Evolutionary conservation across 2,888 invertebrate genomes (phyloP).

Genomic region (Agriopis marginaria): DNA sequence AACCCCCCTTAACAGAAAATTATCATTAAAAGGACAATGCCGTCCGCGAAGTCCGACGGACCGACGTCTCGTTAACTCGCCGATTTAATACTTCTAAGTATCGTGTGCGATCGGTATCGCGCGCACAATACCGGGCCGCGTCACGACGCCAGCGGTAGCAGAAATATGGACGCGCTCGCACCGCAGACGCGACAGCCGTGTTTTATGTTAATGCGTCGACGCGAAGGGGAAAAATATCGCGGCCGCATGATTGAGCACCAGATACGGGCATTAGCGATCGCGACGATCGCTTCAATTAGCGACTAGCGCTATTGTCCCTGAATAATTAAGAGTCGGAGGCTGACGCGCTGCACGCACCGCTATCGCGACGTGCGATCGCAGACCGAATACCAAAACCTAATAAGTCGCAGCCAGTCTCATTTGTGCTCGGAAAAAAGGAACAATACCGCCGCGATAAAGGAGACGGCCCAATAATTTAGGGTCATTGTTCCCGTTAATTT

Average conservation of each 20-base stretch:
- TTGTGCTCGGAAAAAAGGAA: conserved; percentile 83
- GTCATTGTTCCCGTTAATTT: conserved; percentile 86
- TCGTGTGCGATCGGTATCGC: conserved; percentile 82
- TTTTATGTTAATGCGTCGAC: conserved; percentile 83
- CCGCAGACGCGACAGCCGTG: conserved; percentile 70
- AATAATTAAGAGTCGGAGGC: conserved; percentile 72
- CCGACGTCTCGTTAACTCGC: conserved; percentile 77
- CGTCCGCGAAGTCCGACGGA: conserved; percentile 46
- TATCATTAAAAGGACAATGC: conserved; percentile 46
- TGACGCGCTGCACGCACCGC: conserved; percentile 53
- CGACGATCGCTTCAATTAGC: conserved; percentile 59
- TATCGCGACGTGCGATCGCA: conserved; percentile 79
- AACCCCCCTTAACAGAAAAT: conserved; percentile 55
- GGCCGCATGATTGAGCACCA: conserved; percentile 73
- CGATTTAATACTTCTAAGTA: conserved; percentile 85
- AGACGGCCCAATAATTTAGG: conserved; percentile 84
- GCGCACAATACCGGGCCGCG: conserved; percentile 81
- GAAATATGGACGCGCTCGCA: conserved; percentile 78
- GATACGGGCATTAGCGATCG: conserved; percentile 62
- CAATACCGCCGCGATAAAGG: conserved; percentile 78
- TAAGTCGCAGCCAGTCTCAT: conserved; percentile 83
- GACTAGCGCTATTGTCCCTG: conserved; percentile 70
- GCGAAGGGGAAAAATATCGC: conserved; percentile 76
- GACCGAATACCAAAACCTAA: conserved; percentile 81
- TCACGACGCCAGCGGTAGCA: conserved; percentile 75